Percentiles rank a stretch among this genome's conserved stretches.
Conservation (phyloP, 2,797 vertebrate species). For the Halcyon badia region DNA sequence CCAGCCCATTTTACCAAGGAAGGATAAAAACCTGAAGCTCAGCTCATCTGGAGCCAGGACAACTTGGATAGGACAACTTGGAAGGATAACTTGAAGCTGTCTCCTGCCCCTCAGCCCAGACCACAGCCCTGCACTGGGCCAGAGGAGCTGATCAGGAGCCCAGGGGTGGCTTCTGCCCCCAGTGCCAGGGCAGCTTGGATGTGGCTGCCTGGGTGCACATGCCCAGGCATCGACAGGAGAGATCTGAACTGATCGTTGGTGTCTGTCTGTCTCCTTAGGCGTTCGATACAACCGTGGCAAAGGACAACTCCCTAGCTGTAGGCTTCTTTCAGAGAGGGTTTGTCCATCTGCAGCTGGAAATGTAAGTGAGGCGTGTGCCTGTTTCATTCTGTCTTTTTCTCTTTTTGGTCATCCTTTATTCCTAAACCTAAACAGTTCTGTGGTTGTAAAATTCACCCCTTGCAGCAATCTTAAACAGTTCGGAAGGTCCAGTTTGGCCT, state of each 20-base stretch:
- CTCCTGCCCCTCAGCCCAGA: accelerated
- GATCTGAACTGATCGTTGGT: not conserved
- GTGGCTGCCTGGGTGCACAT: not conserved
- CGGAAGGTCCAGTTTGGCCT: not conserved
- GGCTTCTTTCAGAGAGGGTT: conserved; percentile 91
- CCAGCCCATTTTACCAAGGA: not conserved
- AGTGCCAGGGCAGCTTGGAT: accelerated
- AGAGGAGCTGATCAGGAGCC: not conserved
- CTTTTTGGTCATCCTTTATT: not conserved
- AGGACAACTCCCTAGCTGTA: conserved; percentile 88
- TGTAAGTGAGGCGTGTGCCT: conserved; percentile 68
- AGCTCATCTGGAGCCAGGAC: not conserved
- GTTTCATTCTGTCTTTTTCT: not conserved
- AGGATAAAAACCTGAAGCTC: not conserved
- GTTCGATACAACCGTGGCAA: conserved; percentile 83
- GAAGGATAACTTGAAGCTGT: not conserved
- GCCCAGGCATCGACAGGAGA: not conserved
- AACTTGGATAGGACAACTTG: too few species aligned
- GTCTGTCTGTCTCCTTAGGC: conserved; percentile 78
- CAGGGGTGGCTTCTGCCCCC: not conserved
- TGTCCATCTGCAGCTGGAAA: conserved; percentile 83
- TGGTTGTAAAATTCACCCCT: not conserved
- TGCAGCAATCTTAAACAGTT: not conserved
- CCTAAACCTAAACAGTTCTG: not conserved
- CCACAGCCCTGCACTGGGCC: accelerated